Evolutionary conservation across 1,140 invertebrate species (phyloP).

Genomic region (Platyscapa corneri): DNA sequence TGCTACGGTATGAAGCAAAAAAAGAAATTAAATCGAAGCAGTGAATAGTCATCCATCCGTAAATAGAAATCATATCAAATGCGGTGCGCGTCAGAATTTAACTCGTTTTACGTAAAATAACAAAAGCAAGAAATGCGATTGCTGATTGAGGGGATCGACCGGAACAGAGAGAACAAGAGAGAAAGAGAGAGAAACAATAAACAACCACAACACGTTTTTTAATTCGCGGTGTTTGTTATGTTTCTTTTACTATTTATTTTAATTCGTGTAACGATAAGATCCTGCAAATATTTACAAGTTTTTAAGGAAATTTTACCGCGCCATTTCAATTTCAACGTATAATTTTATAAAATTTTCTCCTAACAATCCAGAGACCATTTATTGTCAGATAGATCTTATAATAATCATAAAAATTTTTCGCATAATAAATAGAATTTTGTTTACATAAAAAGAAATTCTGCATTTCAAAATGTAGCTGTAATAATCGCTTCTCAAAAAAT

Average conservation of each 20-base stretch:
- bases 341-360: background rate
- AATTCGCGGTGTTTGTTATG: background rate
- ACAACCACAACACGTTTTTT: background rate
- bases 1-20: background rate
- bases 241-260: background rate
- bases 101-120: conserved; percentile 28
- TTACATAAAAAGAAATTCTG: too few relatives aligned
- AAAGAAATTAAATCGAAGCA: conserved; percentile 5
- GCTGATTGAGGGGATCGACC: background rate
- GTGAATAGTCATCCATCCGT: conserved; percentile 52
- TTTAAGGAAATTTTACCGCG: background rate
- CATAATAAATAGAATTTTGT: too few relatives aligned
- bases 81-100: background rate
- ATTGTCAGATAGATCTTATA: too few relatives aligned
- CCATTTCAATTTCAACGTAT: background rate
- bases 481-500: too few relatives aligned
- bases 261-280: background rate
- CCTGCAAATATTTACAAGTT: background rate
- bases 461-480: too few relatives aligned
- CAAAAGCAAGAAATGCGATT: background rate
- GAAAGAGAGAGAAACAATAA: background rate
- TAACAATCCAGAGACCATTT: background rate
- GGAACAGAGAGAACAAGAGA: background rate
- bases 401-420: too few relatives aligned
- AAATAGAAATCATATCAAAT: conserved; percentile 61